Percentiles rank a stretch among this genome's conserved stretches.
Evolutionary conservation across 2,888 invertebrate species (phyloP).

Genomic region (Drosophila vallismaia): DNA sequence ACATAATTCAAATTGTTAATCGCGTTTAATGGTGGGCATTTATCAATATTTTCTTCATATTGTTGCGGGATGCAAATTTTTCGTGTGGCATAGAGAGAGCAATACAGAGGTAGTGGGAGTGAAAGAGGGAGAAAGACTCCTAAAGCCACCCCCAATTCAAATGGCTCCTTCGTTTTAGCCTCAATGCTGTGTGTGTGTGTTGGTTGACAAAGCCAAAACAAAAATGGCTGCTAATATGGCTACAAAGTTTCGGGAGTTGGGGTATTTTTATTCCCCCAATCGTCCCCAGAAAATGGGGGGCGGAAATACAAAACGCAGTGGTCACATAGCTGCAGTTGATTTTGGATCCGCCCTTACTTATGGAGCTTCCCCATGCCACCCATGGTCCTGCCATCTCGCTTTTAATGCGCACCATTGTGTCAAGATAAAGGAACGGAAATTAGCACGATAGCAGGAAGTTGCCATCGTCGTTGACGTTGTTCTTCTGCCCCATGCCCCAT

Average conservation of each 20-base stretch:
- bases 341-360: conserved; percentile 61
- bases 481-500: conserved; percentile 31
- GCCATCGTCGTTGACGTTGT: conserved; percentile 71
- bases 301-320: conserved; percentile 77
- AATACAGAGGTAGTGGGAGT: neutral
- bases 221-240: conserved; percentile 75
- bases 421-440: conserved; percentile 83
- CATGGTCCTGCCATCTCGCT: conserved; percentile 53
- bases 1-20: conserved; percentile 83
- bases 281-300: conserved; percentile 19
- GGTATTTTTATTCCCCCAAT: neutral
- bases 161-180: conserved; percentile 21
- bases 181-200: conserved; percentile 42
- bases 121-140: conserved; percentile 1
- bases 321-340: conserved; percentile 58
- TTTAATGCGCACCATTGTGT: conserved; percentile 83
- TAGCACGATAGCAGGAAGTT: conserved; percentile 83
- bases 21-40: conserved; percentile 81
- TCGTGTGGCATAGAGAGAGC: conserved; percentile 2
- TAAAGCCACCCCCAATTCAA: conserved; percentile 14
- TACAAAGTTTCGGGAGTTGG: conserved; percentile 33
- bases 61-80: conserved; percentile 41
- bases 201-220: conserved; percentile 70
- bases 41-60: conserved; percentile 67
- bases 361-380: conserved; percentile 40